Evolutionary conservation across 2,888 invertebrate genomes (phyloP), one percentile per base, ranked within the genome.

Genomic region (Drosophila kuntzei): DNA sequence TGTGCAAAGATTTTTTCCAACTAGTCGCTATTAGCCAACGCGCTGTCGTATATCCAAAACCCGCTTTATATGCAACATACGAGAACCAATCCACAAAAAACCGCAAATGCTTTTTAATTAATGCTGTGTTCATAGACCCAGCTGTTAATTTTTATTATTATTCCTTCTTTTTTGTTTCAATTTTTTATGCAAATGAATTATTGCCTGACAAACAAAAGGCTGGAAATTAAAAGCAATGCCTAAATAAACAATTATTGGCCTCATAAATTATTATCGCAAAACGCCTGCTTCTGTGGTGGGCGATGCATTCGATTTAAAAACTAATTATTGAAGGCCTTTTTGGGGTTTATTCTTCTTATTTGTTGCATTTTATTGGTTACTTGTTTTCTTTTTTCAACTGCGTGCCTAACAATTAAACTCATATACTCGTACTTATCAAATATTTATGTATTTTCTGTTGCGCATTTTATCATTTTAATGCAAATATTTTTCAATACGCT

Each of bases 1-100:
- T 89, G 89, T 89, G 89, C 89, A 89, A 89, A 65, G 89, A 89
- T 89, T 89, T 83, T 78, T 71, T 77, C 77, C 76, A 90, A 70
- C 71, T 81, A 80, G 79, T 76, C 78, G 75, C 68, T 60, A 64
- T 61, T 71, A 71, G 64, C n/a, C 59, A 58, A 62, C 41, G 70
- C 71, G 76, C 73, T 76, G 74, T 58, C 50, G 71, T 76, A 50
- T 41, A 59, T 51, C 77, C 66, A 57, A 61, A 65, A 63, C 73
- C 70, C 68, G 80, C 80, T 79, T 78, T 79, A 44, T 75, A 74
- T 57, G 49, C 51, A 46, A 59, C 34, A 61, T 58, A 71, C 39
- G 46, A 29, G 50, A 62, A 57, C 25, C 67, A 67, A 65, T 61
- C 64, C 66, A 60, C 16, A 60, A 22, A 37, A 60, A 69, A 76